phyloP scores from a whole-genome alignment of 2,888 invertebrate species.

The Caenorhabditis doughertyi region DNA sequence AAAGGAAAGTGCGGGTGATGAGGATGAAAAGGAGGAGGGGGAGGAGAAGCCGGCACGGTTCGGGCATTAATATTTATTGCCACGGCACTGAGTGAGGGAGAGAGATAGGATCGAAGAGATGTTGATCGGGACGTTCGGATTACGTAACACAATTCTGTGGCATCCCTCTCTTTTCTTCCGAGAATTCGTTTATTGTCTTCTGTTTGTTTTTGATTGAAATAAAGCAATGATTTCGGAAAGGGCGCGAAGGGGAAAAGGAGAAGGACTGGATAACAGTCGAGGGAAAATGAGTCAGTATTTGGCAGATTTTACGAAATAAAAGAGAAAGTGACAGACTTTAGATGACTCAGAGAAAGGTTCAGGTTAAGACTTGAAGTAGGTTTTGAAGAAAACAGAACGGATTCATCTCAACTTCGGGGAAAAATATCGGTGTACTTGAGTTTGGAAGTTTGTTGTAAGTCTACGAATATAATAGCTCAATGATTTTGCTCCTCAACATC shows the following conservation, averaged over 20 bases:
- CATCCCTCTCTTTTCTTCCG: constrained; percentile 10
- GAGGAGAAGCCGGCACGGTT: constrained; percentile 38
- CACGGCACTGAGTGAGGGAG: constrained; percentile 32
- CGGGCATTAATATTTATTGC: constrained; percentile 64
- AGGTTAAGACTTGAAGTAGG: no score
- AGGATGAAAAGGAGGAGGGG: constrained; percentile 2
- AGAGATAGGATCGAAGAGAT: constrained; percentile 27
- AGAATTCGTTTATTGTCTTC: constrained; percentile 52
- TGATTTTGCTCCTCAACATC: no score
- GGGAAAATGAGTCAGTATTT: constrained; percentile 22
- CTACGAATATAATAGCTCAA: no score
- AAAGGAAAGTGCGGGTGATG: constrained; percentile 25
- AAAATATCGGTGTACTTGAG: no score
- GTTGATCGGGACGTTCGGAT: constrained; percentile 57
- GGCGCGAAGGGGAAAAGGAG: constrained; percentile 1
- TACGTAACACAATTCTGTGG: constrained; percentile 48
- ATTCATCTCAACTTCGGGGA: no score
- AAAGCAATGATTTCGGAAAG: constrained; percentile 15
- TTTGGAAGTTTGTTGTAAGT: no score
- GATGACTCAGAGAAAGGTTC: constrained; percentile 18
- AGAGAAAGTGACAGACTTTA: not conserved
- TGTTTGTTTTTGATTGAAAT: constrained; percentile 50
- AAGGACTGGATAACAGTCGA: constrained; percentile 32
- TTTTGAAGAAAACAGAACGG: no score
- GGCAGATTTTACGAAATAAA: constrained; percentile 1